phyloP scores from a whole-genome alignment of 1,140 invertebrate genomes.

The Brachionus sp. region DNA sequence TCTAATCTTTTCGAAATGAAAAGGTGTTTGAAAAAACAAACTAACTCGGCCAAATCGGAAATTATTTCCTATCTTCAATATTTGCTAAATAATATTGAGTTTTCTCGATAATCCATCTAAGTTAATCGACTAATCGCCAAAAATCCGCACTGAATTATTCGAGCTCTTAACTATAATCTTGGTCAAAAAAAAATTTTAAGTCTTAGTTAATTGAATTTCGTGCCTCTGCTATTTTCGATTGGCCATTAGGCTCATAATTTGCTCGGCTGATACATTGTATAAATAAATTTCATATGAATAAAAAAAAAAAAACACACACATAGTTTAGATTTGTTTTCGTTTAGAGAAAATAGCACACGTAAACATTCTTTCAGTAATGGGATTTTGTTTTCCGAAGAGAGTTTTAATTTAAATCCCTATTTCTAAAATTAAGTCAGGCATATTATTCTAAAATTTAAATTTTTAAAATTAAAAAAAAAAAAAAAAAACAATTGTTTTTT shows the following conservation, averaged over 20 bases:
- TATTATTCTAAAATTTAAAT: background rate
- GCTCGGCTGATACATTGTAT: background rate
- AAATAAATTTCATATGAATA: background rate
- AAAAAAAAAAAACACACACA: constrained; percentile 29
- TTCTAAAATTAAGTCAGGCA: constrained; percentile 38
- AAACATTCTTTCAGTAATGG: constrained; percentile 4
- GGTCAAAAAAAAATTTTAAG: constrained; percentile 38
- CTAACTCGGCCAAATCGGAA: constrained; percentile 7
- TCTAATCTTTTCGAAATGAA: background rate
- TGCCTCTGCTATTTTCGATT: background rate
- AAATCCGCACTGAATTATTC: background rate
- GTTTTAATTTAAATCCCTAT: constrained; percentile 32
- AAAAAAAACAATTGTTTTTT: background rate
- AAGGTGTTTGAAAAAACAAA: constrained; percentile 28
- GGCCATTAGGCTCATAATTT: background rate
- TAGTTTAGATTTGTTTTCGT: constrained; percentile 1
- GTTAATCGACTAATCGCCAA: background rate
- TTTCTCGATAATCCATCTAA: constrained; percentile 28
- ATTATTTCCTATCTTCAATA: constrained; percentile 45
- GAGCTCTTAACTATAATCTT: background rate
- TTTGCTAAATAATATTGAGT: background rate
- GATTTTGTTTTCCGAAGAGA: constrained; percentile 9
- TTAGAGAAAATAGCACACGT: constrained; percentile 1
- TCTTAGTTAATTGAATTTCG: constrained; percentile 36
- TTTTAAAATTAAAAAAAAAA: background rate